These are phyloP conservation scores for Brachyptera putata DNA, from an alignment of 2,888 invertebrate genomes.

Conservation along the genomic window DNA sequence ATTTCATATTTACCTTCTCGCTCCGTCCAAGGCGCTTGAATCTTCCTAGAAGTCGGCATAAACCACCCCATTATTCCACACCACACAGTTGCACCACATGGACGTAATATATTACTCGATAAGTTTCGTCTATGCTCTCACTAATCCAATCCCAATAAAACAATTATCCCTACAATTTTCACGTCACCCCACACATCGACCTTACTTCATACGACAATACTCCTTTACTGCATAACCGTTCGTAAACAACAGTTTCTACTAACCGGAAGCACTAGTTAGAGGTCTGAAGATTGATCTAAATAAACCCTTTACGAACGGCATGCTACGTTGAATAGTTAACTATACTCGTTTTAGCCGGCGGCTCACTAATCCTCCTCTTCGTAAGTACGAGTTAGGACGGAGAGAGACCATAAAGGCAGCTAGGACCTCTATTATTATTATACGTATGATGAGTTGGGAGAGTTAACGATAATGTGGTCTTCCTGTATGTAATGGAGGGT, in stretches of 20 bases:
- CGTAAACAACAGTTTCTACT: conserved; percentile 3
- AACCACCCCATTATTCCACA: conserved; percentile 21
- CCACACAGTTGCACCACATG: no score
- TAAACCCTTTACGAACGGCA: neutral
- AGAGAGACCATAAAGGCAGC: neutral
- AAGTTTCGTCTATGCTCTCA: neutral
- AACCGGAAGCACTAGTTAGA: conserved; percentile 15
- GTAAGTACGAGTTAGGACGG: neutral
- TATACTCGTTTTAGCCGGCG: no score
- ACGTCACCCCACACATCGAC: neutral
- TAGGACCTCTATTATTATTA: conserved; percentile 10
- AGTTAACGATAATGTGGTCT: conserved; percentile 19
- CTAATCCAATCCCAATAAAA: neutral
- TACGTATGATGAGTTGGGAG: neutral
- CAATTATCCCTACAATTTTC: neutral
- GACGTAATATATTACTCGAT: no score
- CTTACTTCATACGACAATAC: neutral
- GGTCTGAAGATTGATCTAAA: conserved; percentile 12
- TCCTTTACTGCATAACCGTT: no score
- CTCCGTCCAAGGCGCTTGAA: conserved; percentile 12
- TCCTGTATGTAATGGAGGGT: conserved; percentile 11
- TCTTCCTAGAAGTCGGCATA: conserved; percentile 17
- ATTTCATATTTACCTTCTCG: conserved; percentile 24
- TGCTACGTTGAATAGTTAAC: no score
- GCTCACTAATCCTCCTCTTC: no score